phyloP scores from a whole-genome alignment of 2,797 vertebrate species.

The Lycodopsis pacificus region DNA sequence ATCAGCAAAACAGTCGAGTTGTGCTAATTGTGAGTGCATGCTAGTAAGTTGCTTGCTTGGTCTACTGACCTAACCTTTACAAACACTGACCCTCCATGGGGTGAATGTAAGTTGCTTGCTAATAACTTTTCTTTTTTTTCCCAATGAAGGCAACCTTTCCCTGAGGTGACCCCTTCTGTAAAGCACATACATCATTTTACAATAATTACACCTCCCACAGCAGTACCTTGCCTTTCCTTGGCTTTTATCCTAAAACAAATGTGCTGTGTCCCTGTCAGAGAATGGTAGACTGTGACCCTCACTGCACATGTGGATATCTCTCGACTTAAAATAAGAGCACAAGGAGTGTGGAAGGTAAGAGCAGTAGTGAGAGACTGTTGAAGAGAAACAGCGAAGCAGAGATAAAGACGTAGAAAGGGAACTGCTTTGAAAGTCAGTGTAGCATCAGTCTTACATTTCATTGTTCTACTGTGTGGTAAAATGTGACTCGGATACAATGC shows the following conservation, averaged over 20 bases:
- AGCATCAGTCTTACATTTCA: background rate
- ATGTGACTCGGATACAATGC: background rate
- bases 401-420: conserved; percentile 25
- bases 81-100: conserved; percentile 15
- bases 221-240: conserved; percentile 8
- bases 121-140: conserved; percentile 7
- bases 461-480: background rate
- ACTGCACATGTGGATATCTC: conserved; percentile 5
- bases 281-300: background rate
- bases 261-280: background rate
- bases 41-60: background rate
- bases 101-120: conserved; percentile 14
- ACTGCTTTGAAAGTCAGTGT: background rate
- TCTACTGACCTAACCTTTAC: conserved; percentile 30
- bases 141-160: conserved; percentile 8
- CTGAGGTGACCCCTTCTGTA: conserved; percentile 11
- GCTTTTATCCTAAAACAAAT: conserved; percentile 2
- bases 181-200: conserved; percentile 42
- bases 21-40: background rate
- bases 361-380: background rate
- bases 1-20: background rate
- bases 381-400: conserved; percentile 14
- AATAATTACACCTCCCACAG: conserved; percentile 36
- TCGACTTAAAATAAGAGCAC: conserved; percentile 1
- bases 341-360: background rate